Evolutionary conservation across 2,797 vertebrate species (phyloP).

Genomic region (Staurois parvus): DNA sequence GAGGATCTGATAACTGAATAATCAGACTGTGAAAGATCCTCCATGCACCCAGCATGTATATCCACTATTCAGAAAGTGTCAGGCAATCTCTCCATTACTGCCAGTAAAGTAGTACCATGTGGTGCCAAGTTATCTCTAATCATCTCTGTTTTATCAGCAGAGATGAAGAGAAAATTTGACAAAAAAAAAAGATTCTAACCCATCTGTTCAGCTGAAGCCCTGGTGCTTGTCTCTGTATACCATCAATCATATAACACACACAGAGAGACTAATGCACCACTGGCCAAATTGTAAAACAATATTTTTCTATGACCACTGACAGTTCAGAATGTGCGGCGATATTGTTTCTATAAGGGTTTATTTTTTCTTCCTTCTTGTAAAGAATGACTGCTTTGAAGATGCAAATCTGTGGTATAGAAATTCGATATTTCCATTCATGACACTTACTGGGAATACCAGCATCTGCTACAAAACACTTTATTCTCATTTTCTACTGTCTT

Average conservation of each 20-base stretch:
- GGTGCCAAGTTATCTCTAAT: background rate
- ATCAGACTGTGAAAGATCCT: background rate
- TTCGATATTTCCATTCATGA: background rate
- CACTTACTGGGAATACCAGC: too few relatives aligned
- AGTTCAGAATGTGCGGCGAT: background rate
- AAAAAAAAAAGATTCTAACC: background rate
- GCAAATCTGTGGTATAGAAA: background rate
- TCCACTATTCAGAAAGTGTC: background rate
- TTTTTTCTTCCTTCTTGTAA: background rate
- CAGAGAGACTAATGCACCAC: background rate
- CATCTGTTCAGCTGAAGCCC: background rate
- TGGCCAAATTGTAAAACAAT: background rate
- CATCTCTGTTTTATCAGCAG: background rate
- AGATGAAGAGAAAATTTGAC: background rate
- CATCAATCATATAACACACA: background rate
- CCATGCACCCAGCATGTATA: background rate
- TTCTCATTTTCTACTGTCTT: background rate
- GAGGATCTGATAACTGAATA: background rate
- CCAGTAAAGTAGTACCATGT: background rate
- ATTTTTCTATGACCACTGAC: background rate
- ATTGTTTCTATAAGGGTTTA: background rate
- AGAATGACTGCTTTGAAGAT: background rate
- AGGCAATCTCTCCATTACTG: background rate
- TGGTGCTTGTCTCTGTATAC: background rate
- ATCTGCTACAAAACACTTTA: background rate